Conservation (phyloP, 2,797 vertebrate genomes). For the Chanos chanos region DNA sequence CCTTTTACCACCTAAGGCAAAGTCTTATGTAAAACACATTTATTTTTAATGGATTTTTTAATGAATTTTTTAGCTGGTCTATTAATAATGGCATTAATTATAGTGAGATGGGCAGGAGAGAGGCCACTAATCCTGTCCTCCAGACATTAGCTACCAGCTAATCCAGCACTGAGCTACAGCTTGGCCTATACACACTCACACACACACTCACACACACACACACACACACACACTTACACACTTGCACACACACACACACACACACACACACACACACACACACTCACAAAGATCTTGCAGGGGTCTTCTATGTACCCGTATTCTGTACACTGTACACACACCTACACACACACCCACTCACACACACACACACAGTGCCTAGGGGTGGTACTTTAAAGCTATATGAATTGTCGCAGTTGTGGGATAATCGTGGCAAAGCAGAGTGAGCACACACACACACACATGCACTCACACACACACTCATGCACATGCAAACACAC, state of each 20-base stretch:
- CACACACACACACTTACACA: constrained; percentile 16
- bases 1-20: constrained; percentile 91
- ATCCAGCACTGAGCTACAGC: constrained; percentile 73
- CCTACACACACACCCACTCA: constrained; percentile 8
- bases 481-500: constrained; percentile 34
- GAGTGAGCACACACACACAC: constrained; percentile 12
- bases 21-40: constrained; percentile 99
- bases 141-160: constrained; percentile 93
- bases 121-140: constrained; percentile 97
- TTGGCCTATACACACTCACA: constrained; percentile 21
- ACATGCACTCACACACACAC: constrained; percentile 43
- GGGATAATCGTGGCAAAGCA: constrained; percentile 49
- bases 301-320: too few relatives aligned
- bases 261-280: constrained; percentile 11
- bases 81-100: constrained; percentile 99
- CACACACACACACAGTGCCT: constrained; percentile 28
- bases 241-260: constrained; percentile 28
- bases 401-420: constrained; percentile 52
- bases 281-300: not conserved
- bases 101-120: constrained; percentile 76
- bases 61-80: constrained; percentile 99
- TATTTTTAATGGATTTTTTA: constrained; percentile 99
- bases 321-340: too few relatives aligned
- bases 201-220: constrained; percentile 31
- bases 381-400: constrained; percentile 49